These are phyloP conservation scores for Corythaeola cristata DNA, from an alignment of 2,113 vertebrate genomes.

Conservation along the genomic window DNA sequence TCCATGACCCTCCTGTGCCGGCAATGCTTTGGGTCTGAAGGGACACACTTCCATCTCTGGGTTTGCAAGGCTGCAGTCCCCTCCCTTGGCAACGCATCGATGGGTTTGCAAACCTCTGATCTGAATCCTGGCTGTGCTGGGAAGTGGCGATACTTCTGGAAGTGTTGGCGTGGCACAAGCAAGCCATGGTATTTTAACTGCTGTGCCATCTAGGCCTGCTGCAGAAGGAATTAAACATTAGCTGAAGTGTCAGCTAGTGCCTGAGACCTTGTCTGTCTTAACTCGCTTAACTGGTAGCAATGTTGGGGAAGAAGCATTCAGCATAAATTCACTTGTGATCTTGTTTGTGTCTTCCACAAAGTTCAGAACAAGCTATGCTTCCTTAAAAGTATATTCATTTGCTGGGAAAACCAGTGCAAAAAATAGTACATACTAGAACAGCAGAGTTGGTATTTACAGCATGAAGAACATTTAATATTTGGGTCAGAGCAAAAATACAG, in stretches of 20 bases:
- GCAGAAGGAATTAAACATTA: not conserved
- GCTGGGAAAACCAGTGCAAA: not conserved
- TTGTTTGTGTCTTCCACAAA: not conserved
- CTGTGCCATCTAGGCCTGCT: not conserved
- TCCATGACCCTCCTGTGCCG: not conserved
- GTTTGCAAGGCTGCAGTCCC: not conserved
- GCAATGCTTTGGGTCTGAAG: not conserved
- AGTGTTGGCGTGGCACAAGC: not conserved
- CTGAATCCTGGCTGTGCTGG: not conserved
- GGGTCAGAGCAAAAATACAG: not conserved
- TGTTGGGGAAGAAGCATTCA: not conserved
- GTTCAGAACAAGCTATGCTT: not conserved
- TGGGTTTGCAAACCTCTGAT: not conserved
- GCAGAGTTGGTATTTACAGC: not conserved
- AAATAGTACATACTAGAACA: not conserved
- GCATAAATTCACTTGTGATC: not conserved
- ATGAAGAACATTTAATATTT: not conserved
- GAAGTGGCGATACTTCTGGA: not conserved
- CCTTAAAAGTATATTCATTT: not conserved
- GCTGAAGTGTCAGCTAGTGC: not conserved
- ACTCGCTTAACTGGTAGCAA: not conserved
- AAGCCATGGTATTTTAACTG: not conserved
- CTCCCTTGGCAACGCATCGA: not conserved
- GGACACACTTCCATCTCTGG: rapidly evolving
- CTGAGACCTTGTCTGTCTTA: not conserved